Conservation (phyloP, 2,113 vertebrate genomes). For the Saccopteryx leptura region DNA sequence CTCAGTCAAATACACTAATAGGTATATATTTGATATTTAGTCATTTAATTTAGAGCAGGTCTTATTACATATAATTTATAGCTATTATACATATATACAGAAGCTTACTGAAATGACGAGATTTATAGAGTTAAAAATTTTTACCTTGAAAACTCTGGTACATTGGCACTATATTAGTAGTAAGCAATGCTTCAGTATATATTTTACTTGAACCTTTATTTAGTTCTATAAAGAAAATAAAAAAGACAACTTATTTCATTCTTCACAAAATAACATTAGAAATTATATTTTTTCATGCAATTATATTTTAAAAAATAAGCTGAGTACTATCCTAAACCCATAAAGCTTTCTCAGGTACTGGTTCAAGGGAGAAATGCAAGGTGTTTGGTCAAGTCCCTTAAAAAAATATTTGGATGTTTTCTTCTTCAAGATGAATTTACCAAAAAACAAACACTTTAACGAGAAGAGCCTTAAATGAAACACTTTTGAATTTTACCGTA, state of each 20-base stretch:
- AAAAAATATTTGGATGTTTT: not conserved
- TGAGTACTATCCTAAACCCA: not conserved
- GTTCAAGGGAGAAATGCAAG: not conserved
- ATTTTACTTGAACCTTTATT: slow-evolving; percentile 75
- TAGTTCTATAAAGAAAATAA: slow-evolving; percentile 84
- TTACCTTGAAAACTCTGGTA: slow-evolving; percentile 92
- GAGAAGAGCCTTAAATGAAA: not conserved
- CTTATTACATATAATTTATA: slow-evolving; percentile 28
- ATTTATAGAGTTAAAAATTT: slow-evolving; percentile 5
- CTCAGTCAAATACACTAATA: not conserved
- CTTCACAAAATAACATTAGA: slow-evolving; percentile 51
- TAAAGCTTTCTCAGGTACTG: not conserved
- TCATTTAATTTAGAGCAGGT: slow-evolving; percentile 21
- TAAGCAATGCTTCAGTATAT: slow-evolving; percentile 88
- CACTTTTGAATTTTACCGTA: not conserved
- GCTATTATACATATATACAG: not conserved
- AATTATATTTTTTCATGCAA: not conserved
- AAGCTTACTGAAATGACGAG: slow-evolving; percentile 44
- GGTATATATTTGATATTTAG: not conserved
- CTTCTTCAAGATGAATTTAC: not conserved
- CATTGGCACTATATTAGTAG: slow-evolving; percentile 91
- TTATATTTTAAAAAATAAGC: not conserved
- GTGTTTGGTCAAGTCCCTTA: not conserved
- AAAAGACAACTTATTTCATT: slow-evolving; percentile 23
- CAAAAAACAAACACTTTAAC: slow-evolving; percentile 15